phyloP scores from a whole-genome alignment of 2,113 vertebrate species.

The Centrocercus urophasianus region DNA sequence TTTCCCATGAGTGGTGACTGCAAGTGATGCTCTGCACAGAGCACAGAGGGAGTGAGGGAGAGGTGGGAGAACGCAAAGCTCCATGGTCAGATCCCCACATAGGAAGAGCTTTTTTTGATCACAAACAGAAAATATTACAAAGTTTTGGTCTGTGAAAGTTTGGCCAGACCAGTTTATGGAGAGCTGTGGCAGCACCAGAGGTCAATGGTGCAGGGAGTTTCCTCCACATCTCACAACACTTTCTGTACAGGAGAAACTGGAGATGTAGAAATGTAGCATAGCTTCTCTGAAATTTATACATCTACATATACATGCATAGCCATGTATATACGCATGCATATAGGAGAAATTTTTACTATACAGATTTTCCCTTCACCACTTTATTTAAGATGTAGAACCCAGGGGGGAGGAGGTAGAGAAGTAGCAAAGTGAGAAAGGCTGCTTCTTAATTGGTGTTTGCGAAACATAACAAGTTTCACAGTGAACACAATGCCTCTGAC shows the following conservation, averaged over 20 bases:
- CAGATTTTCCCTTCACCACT: not conserved
- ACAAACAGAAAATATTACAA: not conserved
- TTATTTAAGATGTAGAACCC: not conserved
- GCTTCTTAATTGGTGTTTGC: not conserved
- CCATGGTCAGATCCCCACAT: rapidly evolving
- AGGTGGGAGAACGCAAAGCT: not conserved
- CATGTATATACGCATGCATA: rapidly evolving
- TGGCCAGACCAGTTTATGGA: not conserved
- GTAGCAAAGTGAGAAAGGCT: rapidly evolving
- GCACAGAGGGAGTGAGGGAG: rapidly evolving
- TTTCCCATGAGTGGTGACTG: not conserved
- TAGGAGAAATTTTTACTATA: not conserved
- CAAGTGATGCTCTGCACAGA: not conserved
- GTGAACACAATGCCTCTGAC: not conserved
- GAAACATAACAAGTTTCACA: not conserved
- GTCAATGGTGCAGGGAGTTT: rapidly evolving
- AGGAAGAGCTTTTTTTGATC: not conserved
- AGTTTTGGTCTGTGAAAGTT: not conserved
- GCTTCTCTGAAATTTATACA: not conserved
- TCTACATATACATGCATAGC: not conserved
- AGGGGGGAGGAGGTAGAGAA: not conserved
- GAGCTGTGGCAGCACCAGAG: rapidly evolving
- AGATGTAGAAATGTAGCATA: not conserved
- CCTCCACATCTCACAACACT: rapidly evolving
- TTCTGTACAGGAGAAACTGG: not conserved